Evolutionary conservation across 2,888 invertebrate genomes (phyloP).

Genomic region (Pocota personata): DNA sequence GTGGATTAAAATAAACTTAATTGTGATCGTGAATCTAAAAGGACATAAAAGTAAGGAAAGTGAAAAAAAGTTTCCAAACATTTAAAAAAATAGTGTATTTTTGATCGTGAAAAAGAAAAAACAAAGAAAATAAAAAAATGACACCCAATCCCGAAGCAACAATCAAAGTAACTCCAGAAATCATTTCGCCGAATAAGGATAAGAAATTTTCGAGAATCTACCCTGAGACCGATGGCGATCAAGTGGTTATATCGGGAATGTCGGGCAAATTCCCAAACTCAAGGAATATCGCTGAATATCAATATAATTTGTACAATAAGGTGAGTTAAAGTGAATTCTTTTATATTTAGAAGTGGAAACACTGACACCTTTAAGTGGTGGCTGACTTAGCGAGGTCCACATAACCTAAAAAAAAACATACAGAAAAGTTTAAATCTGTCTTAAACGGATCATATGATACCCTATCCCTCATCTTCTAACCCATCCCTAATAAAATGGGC

Average conservation of each 20-base stretch:
- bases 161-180: conserved; percentile 21
- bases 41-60: neutral
- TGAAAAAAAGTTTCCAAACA: neutral
- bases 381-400: no score
- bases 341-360: no score
- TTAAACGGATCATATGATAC: no score
- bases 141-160: conserved; percentile 45
- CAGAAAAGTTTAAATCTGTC: no score
- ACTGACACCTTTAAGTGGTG: no score
- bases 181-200: conserved; percentile 71
- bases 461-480: no score
- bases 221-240: conserved; percentile 83
- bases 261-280: conserved; percentile 87
- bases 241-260: conserved; percentile 85
- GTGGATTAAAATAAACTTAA: neutral
- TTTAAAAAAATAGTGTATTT: neutral
- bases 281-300: conserved; percentile 86
- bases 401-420: no score
- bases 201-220: conserved; percentile 79
- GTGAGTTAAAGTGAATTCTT: conserved; percentile 76
- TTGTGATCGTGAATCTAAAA: conserved; percentile 6
- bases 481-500: no score
- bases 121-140: conserved; percentile 44
- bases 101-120: neutral
- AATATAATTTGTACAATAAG: conserved; percentile 86